Base-by-base conservation (phyloP, 2,797 vertebrate species). In the Phoebastria nigripes region DNA sequence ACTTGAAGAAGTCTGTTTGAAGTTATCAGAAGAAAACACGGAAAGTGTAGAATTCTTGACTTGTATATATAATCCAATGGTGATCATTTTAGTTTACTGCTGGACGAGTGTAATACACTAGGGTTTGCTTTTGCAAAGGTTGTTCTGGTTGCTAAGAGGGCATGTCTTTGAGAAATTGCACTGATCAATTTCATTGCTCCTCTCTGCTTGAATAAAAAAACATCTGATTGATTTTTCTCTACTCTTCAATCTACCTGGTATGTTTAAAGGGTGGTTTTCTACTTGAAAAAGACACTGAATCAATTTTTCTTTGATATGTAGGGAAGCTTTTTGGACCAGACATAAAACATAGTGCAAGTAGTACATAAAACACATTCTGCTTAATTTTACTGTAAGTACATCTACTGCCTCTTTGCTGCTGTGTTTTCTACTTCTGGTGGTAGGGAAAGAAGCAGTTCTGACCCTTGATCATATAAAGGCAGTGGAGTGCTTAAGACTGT, bases 211-310 rank as follows among this genome's bases (percentile, higher is more conserved):
- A 82, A 31, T 80, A 31, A 89, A 81, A 86, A 44, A 19, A 0
- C 11, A 58, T 42, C 69, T 47, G 39, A 91, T 95, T 86, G 90
- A 94, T 93, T 95, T 94, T 96, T 82, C 39, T 77, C 31, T 73
- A 8, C 49, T 87, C 84, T 70, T 87, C 65, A 46, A 5, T 94
- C 59, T 71, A 67, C 59, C 67, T 82, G 67, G 29, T 70, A 59
- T 77, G 59, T 87, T 92, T 89, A 70, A 81, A 90, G 82, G 39
- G 24, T 77, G 56, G 3, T 73, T 88, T 94, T 86, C 49, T 90
- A 49, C 54, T 84, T 70, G n/a, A 58, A 87, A 76, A 89, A 90
- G 66, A 72, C n/a, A 51, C 83, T 14, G 46, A 39, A 91, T 93
- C 79, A 93, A 67, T 93, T 90, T 89, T 73, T 67, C 67, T 87